Evolutionary conservation across 2,888 invertebrate genomes (phyloP), one percentile per base, ranked within the genome.

Genomic region (Byasa hedistus): DNA sequence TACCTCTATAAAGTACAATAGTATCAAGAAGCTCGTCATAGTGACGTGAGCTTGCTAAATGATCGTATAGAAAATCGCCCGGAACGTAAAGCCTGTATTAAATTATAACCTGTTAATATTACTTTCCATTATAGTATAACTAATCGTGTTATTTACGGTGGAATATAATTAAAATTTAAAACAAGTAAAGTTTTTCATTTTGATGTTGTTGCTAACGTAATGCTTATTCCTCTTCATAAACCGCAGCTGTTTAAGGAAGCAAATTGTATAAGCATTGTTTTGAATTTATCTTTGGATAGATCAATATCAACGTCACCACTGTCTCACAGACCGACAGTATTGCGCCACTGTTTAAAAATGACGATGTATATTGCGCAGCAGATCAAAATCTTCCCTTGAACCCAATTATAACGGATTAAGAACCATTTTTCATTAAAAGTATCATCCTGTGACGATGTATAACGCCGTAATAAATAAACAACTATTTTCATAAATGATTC

Each of bases 331-430:
- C 32, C 5, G 32, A 10, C 15, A 21, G 57, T 60, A 61, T 60
- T 63, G 32, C 56, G 62, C 61, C 51, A 61, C 39, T 23, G 55
- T 75, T 72, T 75, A 69, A 56, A 70, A 65, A 69, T 65, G 69
- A 72, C 73, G 73, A 74, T 70, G 70, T 68, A 65, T 75, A 79
- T 75, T 78, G 77, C 79, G 79, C 77, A n/a, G 32, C 10, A 54
- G 32, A 55, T 27, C 2, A 10, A 23, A 36, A n/a, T n/a, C 19
- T 23, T 36, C n/a, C n/a, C 56, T 36, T 15, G 1, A 27, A 24
- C 32, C 36, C 44, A 52, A 55, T 23, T 22, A 48, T 32, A 8
- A 52, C 5, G 61, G 24, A 52, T 44, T 39, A 61, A 57, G 54
- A 54, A 8, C 5, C 12, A 3, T 61, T 24, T 66, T 61, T 39